Base-by-base conservation (phyloP, 2,113 vertebrate genomes). In the Caloenas nicobarica region DNA sequence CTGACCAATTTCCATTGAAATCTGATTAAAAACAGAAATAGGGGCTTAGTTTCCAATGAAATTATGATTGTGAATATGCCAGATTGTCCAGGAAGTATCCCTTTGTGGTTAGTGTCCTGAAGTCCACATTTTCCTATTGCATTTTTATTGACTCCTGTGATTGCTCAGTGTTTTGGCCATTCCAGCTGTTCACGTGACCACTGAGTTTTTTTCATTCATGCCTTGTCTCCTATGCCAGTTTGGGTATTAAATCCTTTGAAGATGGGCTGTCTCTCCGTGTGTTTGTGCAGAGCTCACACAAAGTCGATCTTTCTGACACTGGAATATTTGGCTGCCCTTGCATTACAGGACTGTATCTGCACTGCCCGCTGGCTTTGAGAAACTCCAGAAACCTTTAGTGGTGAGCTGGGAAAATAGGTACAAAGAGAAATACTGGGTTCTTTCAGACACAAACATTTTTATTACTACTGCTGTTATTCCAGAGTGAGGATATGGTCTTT, bases 291-390 rank as follows among this genome's bases (percentile, higher is more conserved):
- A 50, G 19, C 17, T 72, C 50, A 26, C 48, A 17, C 29, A 25
- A 88, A 81, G 33, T 28, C 5, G 1, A 14, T 73, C 6, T 60
- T 83, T 86, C 68, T 77, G 50, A 80, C 34, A 16, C 8, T 61
- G 40, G 28, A 87, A 25, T 44, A 44, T 72, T 65, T 51, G 28
- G 5, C 38, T 72, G 16, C 12, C 5, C 2, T 2, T 48, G 13
- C 2, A 0, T 58, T 86, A 23, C 1, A 1, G n/a, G 14, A 31
- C 18, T n/a, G 31, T 11, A 68, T 40, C 11, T 56, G 68, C 53
- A 68, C 18, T 77, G 38, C 29, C 44, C 21, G n/a, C 10, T 83
- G n/a, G 11, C 36, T 56, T 58, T 77, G 54, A 72, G 61, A 53
- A 88, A 69, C 10, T 83, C 19, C 16, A 60, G 24, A 76, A 87